Percentiles rank a stretch among this genome's conserved stretches.
Conservation (phyloP, 2,113 vertebrate species). For the Orthonyx spaldingii region DNA sequence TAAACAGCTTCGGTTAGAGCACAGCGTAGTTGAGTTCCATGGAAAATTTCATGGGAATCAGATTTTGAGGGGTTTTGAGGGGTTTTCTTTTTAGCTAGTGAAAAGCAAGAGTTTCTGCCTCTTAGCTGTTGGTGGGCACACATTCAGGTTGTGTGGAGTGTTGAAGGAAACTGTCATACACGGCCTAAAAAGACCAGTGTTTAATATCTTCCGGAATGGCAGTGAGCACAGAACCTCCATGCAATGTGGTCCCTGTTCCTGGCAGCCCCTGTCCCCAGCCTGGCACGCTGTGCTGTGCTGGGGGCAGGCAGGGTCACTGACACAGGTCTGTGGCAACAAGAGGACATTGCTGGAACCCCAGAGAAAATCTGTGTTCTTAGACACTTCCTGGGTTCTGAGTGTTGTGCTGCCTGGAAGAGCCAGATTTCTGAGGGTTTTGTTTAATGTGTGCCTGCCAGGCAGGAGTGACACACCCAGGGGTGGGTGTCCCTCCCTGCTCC, state of each 20-base stretch:
- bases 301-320: neutral
- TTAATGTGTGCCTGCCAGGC: neutral
- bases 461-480: neutral
- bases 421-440: neutral
- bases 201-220: neutral
- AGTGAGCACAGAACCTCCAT: neutral
- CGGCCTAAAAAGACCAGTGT: neutral
- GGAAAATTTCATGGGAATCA: neutral
- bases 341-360: neutral
- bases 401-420: neutral
- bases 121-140: neutral
- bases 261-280: neutral
- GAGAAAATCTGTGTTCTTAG: neutral
- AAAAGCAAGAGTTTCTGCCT: neutral
- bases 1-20: neutral
- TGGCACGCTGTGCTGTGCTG: neutral
- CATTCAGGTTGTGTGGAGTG: neutral
- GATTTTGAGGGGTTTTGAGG: accelerated
- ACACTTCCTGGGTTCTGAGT: neutral
- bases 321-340: neutral
- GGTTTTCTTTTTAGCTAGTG: neutral
- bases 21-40: neutral
- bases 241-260: neutral
- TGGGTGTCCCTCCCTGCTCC: neutral
- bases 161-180: neutral